phyloP scores from a whole-genome alignment of 2,113 vertebrate species.

The Ariopsis seemanni region DNA sequence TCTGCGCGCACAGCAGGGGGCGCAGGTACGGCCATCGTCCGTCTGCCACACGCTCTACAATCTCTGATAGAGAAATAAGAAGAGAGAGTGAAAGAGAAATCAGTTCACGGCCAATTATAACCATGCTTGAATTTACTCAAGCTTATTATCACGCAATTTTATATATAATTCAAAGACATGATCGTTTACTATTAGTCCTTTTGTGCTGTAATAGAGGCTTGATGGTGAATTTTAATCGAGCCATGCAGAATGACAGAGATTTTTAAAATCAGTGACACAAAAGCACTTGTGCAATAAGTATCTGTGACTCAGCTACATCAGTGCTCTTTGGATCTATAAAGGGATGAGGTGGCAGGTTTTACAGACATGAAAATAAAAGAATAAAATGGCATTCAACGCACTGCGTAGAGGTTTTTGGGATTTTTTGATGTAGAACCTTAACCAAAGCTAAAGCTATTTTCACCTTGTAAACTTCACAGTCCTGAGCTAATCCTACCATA shows the following conservation, averaged over 20 bases:
- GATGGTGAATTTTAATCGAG: neutral
- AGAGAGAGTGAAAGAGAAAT: neutral
- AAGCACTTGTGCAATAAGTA: neutral
- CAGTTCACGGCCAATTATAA: neutral
- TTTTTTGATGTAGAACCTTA: no score
- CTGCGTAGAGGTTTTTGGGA: neutral
- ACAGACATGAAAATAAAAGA: neutral
- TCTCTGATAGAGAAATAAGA: slow-evolving; percentile 67
- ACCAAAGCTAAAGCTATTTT: neutral
- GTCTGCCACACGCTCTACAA: slow-evolving; percentile 76
- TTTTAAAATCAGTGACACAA: neutral
- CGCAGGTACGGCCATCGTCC: slow-evolving; percentile 74
- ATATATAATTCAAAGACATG: slow-evolving; percentile 1
- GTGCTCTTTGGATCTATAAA: neutral
- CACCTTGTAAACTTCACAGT: neutral
- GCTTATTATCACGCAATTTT: neutral
- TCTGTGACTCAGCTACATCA: neutral
- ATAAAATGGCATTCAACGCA: neutral
- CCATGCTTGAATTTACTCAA: neutral
- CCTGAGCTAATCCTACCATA: neutral
- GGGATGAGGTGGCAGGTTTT: neutral
- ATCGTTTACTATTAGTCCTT: neutral
- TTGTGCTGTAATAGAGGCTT: neutral
- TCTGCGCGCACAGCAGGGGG: slow-evolving; percentile 76
- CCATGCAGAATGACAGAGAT: neutral